Conservation (phyloP, 2,797 vertebrate species). For the Oophaga sylvatica region DNA sequence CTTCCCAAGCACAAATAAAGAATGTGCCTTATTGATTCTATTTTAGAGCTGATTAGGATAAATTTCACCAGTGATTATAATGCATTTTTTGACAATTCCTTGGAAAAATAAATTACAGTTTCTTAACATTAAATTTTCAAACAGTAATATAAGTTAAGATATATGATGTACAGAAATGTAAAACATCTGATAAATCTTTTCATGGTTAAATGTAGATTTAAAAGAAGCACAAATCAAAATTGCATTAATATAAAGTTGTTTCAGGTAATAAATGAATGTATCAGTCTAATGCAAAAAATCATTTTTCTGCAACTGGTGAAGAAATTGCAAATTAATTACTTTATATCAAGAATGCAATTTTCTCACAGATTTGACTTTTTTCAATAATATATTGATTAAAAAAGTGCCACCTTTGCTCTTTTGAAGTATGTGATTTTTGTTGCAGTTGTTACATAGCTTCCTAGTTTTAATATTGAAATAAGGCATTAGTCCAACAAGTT, state of each 20-base stretch:
- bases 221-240: conserved; percentile 46
- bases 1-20: no score
- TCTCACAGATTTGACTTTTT: background rate
- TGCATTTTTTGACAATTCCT: background rate
- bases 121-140: background rate
- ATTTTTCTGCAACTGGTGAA: conserved; percentile 20
- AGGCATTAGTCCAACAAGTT: no score
- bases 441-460: no score
- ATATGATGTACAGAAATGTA: background rate
- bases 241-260: conserved; percentile 23
- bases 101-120: conserved; percentile 30
- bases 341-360: conserved; percentile 23
- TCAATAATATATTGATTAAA: background rate
- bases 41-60: no score
- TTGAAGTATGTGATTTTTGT: no score
- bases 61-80: background rate
- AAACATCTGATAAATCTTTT: conserved; percentile 44
- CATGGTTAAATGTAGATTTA: conserved; percentile 23
- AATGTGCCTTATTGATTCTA: no score
- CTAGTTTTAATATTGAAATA: no score
- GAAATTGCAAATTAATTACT: conserved; percentile 15
- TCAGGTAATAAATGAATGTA: conserved; percentile 29
- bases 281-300: conserved; percentile 27
- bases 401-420: background rate
- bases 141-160: background rate